Conservation (phyloP, 1,140 invertebrate genomes). For the Lucilia cuprina region DNA sequence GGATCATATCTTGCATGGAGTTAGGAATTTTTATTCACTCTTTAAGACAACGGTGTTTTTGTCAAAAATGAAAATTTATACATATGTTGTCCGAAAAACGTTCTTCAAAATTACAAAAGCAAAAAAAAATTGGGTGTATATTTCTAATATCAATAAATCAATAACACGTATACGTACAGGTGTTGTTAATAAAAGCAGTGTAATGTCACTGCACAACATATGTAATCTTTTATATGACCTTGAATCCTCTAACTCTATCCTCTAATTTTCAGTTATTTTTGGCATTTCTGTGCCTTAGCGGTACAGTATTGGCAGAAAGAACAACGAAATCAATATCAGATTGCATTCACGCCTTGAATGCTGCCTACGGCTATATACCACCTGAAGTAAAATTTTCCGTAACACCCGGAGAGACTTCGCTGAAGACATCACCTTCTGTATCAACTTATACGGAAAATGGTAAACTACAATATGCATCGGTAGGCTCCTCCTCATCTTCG, state of each 20-base stretch:
- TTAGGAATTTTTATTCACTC: too few relatives aligned
- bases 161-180: too few relatives aligned
- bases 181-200: too few relatives aligned
- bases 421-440: constrained; percentile 49
- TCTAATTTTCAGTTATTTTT: constrained; percentile 33
- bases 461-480: constrained; percentile 48
- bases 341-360: constrained; percentile 49
- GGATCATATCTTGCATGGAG: too few relatives aligned
- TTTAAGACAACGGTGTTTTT: too few relatives aligned
- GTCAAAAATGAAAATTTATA: too few relatives aligned
- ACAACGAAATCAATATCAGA: constrained; percentile 47
- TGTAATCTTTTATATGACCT: constrained; percentile 19
- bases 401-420: constrained; percentile 46
- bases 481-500: constrained; percentile 45
- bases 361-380: constrained; percentile 48
- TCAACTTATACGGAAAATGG: constrained; percentile 55
- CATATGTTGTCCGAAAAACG: too few relatives aligned
- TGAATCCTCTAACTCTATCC: neutral
- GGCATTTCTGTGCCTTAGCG: constrained; percentile 40
- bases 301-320: constrained; percentile 46
- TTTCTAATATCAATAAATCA: too few relatives aligned
- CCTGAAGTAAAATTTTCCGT: constrained; percentile 57
- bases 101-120: too few relatives aligned
- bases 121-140: too few relatives aligned
- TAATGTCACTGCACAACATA: neutral